Evolutionary conservation across 2,797 vertebrate genomes (phyloP).

Genomic region (Pitangus sulphuratus): DNA sequence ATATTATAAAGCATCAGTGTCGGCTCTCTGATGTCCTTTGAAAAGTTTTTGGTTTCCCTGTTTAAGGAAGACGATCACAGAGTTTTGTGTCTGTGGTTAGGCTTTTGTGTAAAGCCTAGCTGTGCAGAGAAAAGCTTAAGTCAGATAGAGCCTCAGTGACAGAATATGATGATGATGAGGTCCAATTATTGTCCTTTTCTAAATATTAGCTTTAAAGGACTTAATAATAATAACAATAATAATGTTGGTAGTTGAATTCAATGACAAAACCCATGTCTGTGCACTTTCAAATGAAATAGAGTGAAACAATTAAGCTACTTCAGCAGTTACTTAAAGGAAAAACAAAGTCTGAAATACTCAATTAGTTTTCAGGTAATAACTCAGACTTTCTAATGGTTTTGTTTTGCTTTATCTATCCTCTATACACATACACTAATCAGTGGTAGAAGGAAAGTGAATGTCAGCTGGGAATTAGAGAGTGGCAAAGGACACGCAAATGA

Average conservation of each 20-base stretch:
- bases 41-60: neutral
- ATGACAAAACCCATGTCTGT: neutral
- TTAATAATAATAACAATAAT: neutral
- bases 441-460: neutral
- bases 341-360: neutral
- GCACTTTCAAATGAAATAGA: neutral
- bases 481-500: neutral
- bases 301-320: neutral
- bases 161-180: neutral
- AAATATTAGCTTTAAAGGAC: neutral
- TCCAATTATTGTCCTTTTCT: neutral
- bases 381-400: neutral
- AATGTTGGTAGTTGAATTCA: neutral
- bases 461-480: neutral
- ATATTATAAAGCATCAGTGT: neutral
- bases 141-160: neutral
- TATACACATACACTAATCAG: neutral
- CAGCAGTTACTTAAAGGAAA: neutral
- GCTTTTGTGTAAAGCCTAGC: neutral
- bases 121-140: neutral
- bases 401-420: neutral
- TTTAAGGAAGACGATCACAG: neutral
- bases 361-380: neutral
- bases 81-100: rapidly evolving
- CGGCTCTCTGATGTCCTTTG: neutral